These are phyloP conservation scores for Abscondita cerata DNA, from an alignment of 2,888 invertebrate species.

Conservation along the genomic window DNA sequence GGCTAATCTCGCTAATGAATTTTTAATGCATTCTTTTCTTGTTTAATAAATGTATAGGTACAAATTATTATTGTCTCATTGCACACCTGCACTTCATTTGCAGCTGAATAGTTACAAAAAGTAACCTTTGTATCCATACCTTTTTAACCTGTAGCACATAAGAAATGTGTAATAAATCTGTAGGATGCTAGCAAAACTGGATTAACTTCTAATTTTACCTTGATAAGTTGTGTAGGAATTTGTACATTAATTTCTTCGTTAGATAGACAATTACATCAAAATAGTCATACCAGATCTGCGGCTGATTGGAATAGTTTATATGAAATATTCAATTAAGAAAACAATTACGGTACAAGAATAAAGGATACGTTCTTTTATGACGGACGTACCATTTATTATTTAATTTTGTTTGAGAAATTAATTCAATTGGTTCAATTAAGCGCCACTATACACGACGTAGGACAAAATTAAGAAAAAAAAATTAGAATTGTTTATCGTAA, in stretches of 20 bases:
- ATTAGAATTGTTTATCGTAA: no score
- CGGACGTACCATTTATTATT: slow-evolving; percentile 22
- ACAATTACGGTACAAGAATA: slow-evolving; percentile 26
- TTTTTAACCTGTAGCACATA: no score
- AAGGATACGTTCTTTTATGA: slow-evolving; percentile 26
- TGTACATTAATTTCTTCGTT: slow-evolving; percentile 21
- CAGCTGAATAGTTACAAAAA: no score
- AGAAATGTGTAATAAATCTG: slow-evolving; percentile 4
- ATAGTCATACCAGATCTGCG: slow-evolving; percentile 24
- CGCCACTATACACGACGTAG: slow-evolving; percentile 7
- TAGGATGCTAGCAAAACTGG: slow-evolving; percentile 10
- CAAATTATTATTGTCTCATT: no score
- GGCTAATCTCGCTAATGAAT: no score
- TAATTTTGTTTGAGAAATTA: slow-evolving; percentile 30
- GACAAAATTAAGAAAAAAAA: not conserved
- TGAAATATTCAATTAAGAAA: slow-evolving; percentile 32
- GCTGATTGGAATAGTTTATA: slow-evolving; percentile 18
- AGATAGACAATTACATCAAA: slow-evolving; percentile 29
- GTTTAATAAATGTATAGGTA: no score
- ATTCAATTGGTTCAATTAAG: slow-evolving; percentile 30
- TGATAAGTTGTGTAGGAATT: slow-evolving; percentile 22
- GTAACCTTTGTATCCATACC: no score
- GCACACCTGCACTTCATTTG: no score
- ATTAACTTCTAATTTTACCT: slow-evolving; percentile 22
- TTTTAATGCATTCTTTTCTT: no score